These are phyloP conservation scores for Hoplodrina blanda DNA, from an alignment of 2,888 invertebrate genomes.

Conservation along the genomic window DNA sequence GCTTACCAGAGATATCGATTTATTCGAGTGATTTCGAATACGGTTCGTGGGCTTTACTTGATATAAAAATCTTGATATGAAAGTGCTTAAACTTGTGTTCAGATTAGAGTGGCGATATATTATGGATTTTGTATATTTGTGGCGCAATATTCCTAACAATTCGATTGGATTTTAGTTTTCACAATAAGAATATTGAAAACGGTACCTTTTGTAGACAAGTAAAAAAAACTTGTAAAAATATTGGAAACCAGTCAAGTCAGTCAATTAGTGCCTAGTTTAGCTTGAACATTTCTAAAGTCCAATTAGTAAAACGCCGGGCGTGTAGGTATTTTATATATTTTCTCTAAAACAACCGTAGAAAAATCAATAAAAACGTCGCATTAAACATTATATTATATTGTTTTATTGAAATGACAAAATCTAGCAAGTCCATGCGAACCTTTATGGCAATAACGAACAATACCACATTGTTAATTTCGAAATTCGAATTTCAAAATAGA, in stretches of 20 bases:
- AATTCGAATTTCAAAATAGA: constrained; percentile 51
- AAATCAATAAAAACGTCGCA: constrained; percentile 38
- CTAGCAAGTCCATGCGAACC: constrained; percentile 19
- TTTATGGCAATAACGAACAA: constrained; percentile 52
- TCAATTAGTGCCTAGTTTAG: constrained; percentile 5
- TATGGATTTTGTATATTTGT: constrained; percentile 7
- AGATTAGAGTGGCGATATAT: constrained; percentile 42
- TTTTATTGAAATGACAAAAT: constrained; percentile 34
- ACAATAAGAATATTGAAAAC: not conserved
- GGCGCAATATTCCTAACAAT: constrained; percentile 15
- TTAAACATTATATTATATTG: constrained; percentile 19
- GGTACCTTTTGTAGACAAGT: not conserved
- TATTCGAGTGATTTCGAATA: constrained; percentile 36
- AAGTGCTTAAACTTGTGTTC: constrained; percentile 39
- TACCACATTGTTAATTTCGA: constrained; percentile 48
- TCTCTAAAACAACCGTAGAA: not conserved
- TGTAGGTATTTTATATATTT: not conserved
- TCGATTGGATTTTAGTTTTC: constrained; percentile 6
- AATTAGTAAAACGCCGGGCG: not conserved
- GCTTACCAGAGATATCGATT: constrained; percentile 49
- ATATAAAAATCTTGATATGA: constrained; percentile 48
- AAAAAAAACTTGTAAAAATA: too few relatives aligned
- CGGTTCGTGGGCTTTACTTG: constrained; percentile 39
- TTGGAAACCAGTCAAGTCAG: not conserved
- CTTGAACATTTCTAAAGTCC: not conserved